Conservation (phyloP, 37 sponge, comb jelly and placozoan species). For the Dysidea cf. avara region DNA sequence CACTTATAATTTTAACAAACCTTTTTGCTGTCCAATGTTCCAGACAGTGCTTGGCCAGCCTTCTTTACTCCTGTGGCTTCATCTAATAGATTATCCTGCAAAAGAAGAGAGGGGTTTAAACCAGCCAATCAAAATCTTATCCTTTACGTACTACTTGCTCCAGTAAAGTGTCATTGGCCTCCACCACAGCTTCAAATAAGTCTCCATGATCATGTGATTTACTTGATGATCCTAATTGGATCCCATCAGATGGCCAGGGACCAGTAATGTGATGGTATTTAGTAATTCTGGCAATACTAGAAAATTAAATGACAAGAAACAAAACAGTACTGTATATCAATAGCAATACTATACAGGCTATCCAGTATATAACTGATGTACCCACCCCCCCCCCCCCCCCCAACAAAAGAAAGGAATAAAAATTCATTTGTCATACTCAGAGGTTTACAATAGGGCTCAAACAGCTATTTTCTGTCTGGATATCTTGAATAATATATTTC, state of each 20-base stretch:
- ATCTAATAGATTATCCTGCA: slow-evolving; percentile 63
- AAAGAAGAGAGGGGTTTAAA: not conserved
- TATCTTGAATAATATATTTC: no score
- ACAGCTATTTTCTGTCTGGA: no score
- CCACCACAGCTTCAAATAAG: slow-evolving; percentile 74
- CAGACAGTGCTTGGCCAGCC: slow-evolving; percentile 33
- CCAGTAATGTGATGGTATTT: slow-evolving; percentile 52
- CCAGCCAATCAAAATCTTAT: not conserved
- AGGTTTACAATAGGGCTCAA: no score
- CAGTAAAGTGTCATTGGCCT: slow-evolving; percentile 84
- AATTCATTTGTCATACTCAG: no score
- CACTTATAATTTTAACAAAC: no score
- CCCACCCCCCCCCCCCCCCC: no score
- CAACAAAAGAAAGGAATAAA: no score
- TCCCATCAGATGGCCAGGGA: slow-evolving; percentile 47
- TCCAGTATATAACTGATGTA: no score
- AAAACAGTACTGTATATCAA: no score
- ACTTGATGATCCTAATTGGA: not conserved
- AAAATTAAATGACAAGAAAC: not conserved
- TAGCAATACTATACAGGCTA: no score
- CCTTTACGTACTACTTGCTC: slow-evolving; percentile 72
- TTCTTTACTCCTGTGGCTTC: slow-evolving; percentile 52
- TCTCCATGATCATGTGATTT: no score
- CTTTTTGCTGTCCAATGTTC: no score
- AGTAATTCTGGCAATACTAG: slow-evolving; percentile 39